Conservation (phyloP, 2,113 vertebrate genomes). For the Buteo buteo region DNA sequence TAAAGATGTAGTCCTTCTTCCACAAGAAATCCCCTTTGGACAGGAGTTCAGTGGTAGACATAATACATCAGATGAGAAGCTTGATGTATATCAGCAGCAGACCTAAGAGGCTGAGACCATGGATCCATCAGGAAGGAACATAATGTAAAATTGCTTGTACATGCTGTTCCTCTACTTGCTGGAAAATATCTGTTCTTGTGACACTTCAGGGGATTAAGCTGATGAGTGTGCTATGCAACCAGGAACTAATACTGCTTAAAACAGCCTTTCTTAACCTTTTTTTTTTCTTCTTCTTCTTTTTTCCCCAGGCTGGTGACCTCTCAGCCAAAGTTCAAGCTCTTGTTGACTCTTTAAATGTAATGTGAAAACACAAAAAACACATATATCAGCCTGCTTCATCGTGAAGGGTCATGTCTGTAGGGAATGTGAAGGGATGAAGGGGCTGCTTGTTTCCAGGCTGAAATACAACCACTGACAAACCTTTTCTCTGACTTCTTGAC, state of each 20-base stretch:
- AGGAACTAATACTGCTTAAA: not conserved
- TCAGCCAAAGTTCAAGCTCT: not conserved
- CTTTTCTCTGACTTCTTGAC: not conserved
- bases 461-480: not conserved
- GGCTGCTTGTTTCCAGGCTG: not conserved
- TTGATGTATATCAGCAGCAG: not conserved
- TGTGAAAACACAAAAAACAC: not conserved
- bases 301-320: not conserved
- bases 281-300: not conserved
- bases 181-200: constrained; percentile 22
- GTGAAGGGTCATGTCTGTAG: not conserved
- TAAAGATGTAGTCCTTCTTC: not conserved
- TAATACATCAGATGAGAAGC: constrained; percentile 1
- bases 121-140: constrained; percentile 32
- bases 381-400: not conserved
- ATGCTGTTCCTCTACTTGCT: constrained; percentile 21
- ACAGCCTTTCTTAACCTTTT: not conserved
- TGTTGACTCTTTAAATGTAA: not conserved
- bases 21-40: not conserved
- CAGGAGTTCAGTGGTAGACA: not conserved
- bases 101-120: not conserved
- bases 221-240: constrained; percentile 40
- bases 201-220: constrained; percentile 54
- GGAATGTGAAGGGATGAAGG: not conserved
- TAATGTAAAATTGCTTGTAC: constrained; percentile 33